Evolutionary conservation across 2,113 vertebrate species (phyloP).

Genomic region (Pavo muticus): DNA sequence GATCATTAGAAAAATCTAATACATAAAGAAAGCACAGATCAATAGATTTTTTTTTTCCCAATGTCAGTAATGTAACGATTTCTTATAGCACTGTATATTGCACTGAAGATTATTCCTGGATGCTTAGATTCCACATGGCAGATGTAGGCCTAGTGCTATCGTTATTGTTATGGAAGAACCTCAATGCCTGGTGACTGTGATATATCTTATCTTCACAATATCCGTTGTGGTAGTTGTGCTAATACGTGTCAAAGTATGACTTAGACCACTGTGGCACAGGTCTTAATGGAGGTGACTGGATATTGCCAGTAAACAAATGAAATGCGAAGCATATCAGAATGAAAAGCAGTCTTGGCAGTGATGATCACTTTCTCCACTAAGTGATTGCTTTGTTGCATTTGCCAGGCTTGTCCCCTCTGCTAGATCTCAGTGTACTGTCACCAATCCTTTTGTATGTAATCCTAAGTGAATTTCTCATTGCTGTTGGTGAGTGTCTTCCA

Average conservation of each 20-base stretch:
- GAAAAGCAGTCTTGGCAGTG: not conserved
- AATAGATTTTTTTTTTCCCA: not conserved
- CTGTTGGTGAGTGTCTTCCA: not conserved
- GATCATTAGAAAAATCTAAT: not conserved
- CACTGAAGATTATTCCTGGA: not conserved
- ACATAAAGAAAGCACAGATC: not conserved
- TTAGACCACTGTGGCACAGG: not conserved
- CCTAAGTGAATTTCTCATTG: conserved; percentile 27
- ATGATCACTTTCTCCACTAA: not conserved
- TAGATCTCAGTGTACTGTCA: conserved; percentile 38
- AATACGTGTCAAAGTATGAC: rapidly evolving
- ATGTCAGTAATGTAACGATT: not conserved
- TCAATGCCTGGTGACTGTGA: not conserved
- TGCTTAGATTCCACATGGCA: not conserved
- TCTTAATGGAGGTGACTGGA: not conserved
- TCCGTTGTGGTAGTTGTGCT: not conserved
- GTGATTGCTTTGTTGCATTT: not conserved
- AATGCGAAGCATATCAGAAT: not conserved
- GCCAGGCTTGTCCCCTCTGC: not conserved
- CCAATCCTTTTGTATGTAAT: not conserved
- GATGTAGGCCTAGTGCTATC: not conserved
- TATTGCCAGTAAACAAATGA: not conserved
- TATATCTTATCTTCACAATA: not conserved
- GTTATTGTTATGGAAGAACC: not conserved
- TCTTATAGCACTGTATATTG: not conserved